Base-by-base conservation (phyloP, 2,113 vertebrate genomes). In the Puffinus mauretanicus region DNA sequence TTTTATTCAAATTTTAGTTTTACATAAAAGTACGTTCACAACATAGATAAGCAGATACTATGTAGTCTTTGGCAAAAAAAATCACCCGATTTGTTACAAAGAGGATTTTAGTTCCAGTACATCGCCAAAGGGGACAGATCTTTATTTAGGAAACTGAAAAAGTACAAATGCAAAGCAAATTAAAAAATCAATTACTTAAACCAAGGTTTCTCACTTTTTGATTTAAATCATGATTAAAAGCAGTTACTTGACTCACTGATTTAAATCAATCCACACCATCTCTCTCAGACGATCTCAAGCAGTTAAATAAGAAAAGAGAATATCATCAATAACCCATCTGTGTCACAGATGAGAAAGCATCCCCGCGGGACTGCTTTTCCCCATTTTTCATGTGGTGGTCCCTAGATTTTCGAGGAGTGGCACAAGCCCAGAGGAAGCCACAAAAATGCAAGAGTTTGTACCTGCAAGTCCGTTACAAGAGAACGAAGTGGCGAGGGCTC, bases 311-410 rank as follows among this genome's bases (percentile, higher is more conserved):
- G 83, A 84, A 40, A 16, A 81, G 82, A 70, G 81, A 78, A n/a
- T 75, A 57, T 47, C 95, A 90, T 62, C 81, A 67, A 85, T 90
- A 94, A 79, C 94, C 90, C 78, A 67, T 75, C 94, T 90, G 90
- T 62, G 90, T 30, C 78, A 24, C 78, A n/a, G 61, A 62, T 78
- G 90, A 95, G 89, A 27, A 51, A 44, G 60, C 69, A 8, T 26
- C 92, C 80, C 86, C 0, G 1, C 1, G 60, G 93, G 58, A 13
- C 55, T 8, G 77, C 2, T 19, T 51, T 65, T 57, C 87, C 76
- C 80, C 42, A 7, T 46, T 5, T 62, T 60, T 78, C 84, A 17
- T 0, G 4, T 11, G 38, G 16, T 18, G n/a, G 29, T 27, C 69
- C 64, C 40, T 2, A 46, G 34, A 2, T 61, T 78, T 81, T 11